Evolutionary conservation across 1,140 invertebrate species (phyloP).

Genomic region (Linepithema humile): DNA sequence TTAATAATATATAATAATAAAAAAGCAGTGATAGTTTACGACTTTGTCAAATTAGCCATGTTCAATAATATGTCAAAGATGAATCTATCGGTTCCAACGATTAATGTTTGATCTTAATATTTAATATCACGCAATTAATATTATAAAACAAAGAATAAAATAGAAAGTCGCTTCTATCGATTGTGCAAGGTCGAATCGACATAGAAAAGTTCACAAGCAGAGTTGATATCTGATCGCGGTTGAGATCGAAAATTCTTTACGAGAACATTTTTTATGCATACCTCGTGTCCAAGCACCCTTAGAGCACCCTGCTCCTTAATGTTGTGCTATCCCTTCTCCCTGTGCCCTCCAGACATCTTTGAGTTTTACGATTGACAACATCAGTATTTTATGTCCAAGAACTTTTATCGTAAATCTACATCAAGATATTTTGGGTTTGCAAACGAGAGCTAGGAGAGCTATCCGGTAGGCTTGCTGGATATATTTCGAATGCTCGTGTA

Average conservation of each 20-base stretch:
- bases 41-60: no score
- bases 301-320: background rate
- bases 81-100: no score
- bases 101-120: no score
- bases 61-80: no score
- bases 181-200: background rate
- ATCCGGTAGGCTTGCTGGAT: background rate
- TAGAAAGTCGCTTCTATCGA: background rate
- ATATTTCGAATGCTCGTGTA: conserved; percentile 29
- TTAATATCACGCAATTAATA: background rate
- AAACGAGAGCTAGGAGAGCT: background rate
- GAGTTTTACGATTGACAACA: conserved; percentile 36
- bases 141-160: background rate
- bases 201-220: background rate
- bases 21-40: no score
- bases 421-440: conserved; percentile 26
- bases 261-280: conserved; percentile 36
- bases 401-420: conserved; percentile 48
- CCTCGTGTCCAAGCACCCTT: background rate
- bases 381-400: conserved; percentile 14
- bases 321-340: background rate
- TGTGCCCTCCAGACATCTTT: background rate
- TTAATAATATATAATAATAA: background rate
- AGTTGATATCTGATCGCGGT: background rate
- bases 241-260: conserved; percentile 11